Base-by-base conservation (phyloP, 2,888 invertebrate genomes). In the Chirona hameri region DNA sequence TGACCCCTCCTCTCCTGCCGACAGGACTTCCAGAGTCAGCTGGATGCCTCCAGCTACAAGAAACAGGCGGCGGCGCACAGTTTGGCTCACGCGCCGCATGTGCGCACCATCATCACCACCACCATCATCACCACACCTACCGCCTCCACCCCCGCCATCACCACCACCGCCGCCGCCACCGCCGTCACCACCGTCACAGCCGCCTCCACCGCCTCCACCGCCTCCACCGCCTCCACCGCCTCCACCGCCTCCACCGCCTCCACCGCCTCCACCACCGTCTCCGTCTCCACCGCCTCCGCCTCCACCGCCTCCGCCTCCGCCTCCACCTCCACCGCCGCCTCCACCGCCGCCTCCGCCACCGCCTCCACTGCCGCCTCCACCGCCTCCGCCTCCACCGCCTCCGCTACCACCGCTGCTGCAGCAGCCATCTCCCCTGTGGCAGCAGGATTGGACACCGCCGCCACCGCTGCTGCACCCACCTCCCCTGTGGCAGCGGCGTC, bases 1-100 rank as follows among this genome's bases (percentile, higher is more conserved):
- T n/a, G n/a, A n/a, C 39, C 39, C 39, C 39, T 39, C 18, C 18
- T 31, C 31, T 18, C 18, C 21, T 18, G 0, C 10, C 72, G 4
- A 24, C 76, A 76, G 76, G 76, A 76, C 46, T 76, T 76, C 46
- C 76, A 76, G 76, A 76, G 76, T 12, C 27, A 27, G 46, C 76
- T 76, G 76, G 76, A 76, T 39, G 39, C 24, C 39, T 39, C 46
- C 46, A 76, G 27, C 12, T 15, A 24, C 3, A 72, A 72, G 18
- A 29, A 31, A 27, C 9, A 15, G 31, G 18, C 18, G 5, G 60
- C n/a, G 60, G 24, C 60, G 3, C 24, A 5, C 60, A 60, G 57
- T 21, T 4, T n/a, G n/a, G 15, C 52, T 1, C 52, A 52, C 60
- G n/a, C 10, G n/a, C 52, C 52, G 18, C 52, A 52, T 2, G 52